Evolutionary conservation across 2,113 vertebrate species (phyloP).

Genomic region (Himantopus leucocephalus): DNA sequence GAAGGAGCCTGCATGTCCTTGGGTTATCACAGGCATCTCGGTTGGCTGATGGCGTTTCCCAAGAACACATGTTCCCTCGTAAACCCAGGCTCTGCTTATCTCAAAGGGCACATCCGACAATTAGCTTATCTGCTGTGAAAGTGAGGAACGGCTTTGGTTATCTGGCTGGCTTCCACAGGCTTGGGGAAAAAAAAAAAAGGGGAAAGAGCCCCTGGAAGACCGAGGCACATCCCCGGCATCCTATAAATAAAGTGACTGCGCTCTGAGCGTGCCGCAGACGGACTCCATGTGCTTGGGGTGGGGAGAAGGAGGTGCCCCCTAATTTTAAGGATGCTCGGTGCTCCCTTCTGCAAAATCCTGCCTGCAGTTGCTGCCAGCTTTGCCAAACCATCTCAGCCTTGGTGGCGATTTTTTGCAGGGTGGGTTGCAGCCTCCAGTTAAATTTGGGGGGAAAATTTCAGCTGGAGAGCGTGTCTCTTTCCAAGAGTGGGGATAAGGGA

Average conservation of each 20-base stretch:
- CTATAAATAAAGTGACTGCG: not conserved
- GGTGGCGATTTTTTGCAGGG: not conserved
- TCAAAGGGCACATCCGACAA: conserved; percentile 70
- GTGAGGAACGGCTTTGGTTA: conserved; percentile 56
- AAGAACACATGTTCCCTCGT: conserved; percentile 65
- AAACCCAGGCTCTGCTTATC: conserved; percentile 66
- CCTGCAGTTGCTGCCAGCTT: not conserved
- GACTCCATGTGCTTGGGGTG: not conserved
- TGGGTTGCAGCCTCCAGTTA: not conserved
- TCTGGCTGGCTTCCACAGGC: conserved; percentile 56
- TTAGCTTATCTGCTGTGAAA: conserved; percentile 72
- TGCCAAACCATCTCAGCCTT: not conserved
- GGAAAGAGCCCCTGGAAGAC: not conserved
- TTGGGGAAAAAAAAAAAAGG: not conserved
- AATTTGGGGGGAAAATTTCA: not conserved
- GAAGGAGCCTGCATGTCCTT: not conserved
- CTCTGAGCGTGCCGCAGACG: accelerated
- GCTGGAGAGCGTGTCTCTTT: not conserved
- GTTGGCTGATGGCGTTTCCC: not conserved
- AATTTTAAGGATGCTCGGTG: not conserved
- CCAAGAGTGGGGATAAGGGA: not conserved
- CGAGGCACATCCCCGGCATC: not conserved
- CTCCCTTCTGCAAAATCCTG: not conserved
- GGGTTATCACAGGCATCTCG: not conserved
- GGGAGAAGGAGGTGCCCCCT: not conserved